These are phyloP conservation scores for Parasteatoda tepidariorum DNA, from an alignment of 1,140 invertebrate species.

Conservation along the genomic window DNA sequence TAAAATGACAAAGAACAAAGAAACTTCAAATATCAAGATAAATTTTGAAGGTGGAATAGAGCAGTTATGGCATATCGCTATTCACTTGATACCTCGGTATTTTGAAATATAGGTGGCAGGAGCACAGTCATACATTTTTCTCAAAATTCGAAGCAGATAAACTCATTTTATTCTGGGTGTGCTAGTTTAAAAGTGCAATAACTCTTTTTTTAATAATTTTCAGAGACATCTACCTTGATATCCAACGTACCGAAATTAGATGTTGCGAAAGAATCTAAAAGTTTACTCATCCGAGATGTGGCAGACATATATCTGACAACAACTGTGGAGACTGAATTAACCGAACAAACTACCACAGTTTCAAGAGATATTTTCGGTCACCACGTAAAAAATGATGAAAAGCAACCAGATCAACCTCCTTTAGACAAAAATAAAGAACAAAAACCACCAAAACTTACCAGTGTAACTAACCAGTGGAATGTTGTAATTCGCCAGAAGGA, in stretches of 20 bases:
- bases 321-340: conserved; percentile 40
- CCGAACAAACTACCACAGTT: conserved; percentile 8
- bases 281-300: conserved; percentile 22
- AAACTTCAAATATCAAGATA: no score
- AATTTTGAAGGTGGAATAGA: no score
- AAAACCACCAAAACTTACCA: neutral
- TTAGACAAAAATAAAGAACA: no score
- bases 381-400: neutral
- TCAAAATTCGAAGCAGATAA: no score
- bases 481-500: conserved; percentile 37
- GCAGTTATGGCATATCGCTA: no score
- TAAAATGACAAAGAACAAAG: no score
- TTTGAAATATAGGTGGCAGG: no score
- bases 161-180: no score
- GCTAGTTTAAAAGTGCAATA: no score
- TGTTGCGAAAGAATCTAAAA: neutral
- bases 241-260: neutral
- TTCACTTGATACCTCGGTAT: no score
- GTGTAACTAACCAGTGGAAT: conserved; percentile 17
- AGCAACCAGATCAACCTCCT: neutral
- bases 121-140: no score
- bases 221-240: neutral
- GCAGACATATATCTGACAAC: conserved; percentile 41
- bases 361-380: conserved; percentile 15
- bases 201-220: neutral